These are phyloP conservation scores for Drosophila pectinifera DNA, from an alignment of 1,140 invertebrate genomes.

Conservation along the genomic window DNA sequence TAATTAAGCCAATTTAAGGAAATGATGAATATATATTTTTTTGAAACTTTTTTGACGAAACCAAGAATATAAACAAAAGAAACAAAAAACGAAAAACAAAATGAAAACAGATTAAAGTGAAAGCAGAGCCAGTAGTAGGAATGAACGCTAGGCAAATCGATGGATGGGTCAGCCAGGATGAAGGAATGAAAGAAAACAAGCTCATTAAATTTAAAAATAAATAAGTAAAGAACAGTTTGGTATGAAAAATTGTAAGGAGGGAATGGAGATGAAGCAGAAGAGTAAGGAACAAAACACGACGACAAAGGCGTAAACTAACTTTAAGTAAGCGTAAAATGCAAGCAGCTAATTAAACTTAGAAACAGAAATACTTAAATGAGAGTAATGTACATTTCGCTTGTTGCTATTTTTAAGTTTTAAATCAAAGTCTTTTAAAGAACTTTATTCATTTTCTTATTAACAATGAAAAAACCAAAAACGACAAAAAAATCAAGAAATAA, in stretches of 20 bases:
- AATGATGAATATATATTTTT: slow-evolving; percentile 84
- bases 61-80: slow-evolving; percentile 53
- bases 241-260: slow-evolving; percentile 6
- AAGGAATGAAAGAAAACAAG: slow-evolving; percentile 49
- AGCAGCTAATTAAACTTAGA: slow-evolving; percentile 58
- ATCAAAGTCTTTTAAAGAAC: slow-evolving; percentile 83
- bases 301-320: slow-evolving; percentile 61
- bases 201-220: slow-evolving; percentile 74
- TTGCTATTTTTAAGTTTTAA: slow-evolving; percentile 84
- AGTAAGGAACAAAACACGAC: slow-evolving; percentile 51
- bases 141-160: slow-evolving; percentile 50
- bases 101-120: slow-evolving; percentile 33
- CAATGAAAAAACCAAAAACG: slow-evolving; percentile 58
- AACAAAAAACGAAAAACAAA: slow-evolving; percentile 47
- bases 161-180: slow-evolving; percentile 27
- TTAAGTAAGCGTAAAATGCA: slow-evolving; percentile 55
- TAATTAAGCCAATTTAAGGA: slow-evolving; percentile 78
- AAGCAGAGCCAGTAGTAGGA: slow-evolving; percentile 25
- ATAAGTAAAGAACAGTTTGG: slow-evolving; percentile 34
- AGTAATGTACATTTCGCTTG: slow-evolving; percentile 83
- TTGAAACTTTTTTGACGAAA: slow-evolving; percentile 82
- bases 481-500: slow-evolving; percentile 34
- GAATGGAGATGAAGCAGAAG: slow-evolving; percentile 24
- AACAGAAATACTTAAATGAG: slow-evolving; percentile 50
- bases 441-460: slow-evolving; percentile 77